These are phyloP conservation scores for Cerastis leucographa DNA, from an alignment of 2,888 invertebrate species.

Conservation along the genomic window DNA sequence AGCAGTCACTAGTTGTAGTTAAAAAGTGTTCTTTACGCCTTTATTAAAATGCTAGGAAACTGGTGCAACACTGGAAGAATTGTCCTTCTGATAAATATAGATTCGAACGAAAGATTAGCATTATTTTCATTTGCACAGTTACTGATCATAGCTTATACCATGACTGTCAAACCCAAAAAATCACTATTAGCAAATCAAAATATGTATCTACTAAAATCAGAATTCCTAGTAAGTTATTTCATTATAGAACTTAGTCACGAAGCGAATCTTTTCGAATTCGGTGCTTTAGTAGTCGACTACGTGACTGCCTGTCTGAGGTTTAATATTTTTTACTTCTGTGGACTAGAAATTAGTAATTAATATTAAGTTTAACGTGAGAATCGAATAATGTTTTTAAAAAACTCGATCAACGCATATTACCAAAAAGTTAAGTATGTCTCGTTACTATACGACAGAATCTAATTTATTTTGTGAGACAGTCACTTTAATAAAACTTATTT, in stretches of 20 bases:
- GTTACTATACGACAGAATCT: too few relatives aligned
- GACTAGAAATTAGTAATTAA: constrained; percentile 23
- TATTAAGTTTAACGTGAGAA: constrained; percentile 19
- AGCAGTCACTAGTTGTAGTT: neutral
- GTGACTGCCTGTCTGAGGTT: constrained; percentile 10
- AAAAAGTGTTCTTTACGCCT: neutral
- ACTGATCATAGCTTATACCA: neutral
- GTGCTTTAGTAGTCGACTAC: neutral
- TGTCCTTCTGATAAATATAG: neutral
- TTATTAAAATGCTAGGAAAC: neutral
- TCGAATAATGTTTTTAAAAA: neutral
- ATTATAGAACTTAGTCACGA: constrained; percentile 11
- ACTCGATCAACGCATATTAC: neutral
- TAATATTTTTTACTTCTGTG: neutral
- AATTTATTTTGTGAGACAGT: too few relatives aligned
- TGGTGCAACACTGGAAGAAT: neutral
- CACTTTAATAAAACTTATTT: neutral
- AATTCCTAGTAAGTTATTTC: neutral
- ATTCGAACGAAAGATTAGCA: neutral
- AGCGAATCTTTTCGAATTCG: neutral
- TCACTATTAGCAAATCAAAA: neutral
- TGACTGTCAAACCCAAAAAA: neutral
- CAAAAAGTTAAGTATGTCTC: neutral
- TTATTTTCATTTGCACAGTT: neutral
- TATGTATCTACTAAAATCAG: neutral